A percentile compares a stretch with the other conserved stretches of the same genome.
Conservation (phyloP, 2,113 vertebrate species). For the Stictonetta naevosa region DNA sequence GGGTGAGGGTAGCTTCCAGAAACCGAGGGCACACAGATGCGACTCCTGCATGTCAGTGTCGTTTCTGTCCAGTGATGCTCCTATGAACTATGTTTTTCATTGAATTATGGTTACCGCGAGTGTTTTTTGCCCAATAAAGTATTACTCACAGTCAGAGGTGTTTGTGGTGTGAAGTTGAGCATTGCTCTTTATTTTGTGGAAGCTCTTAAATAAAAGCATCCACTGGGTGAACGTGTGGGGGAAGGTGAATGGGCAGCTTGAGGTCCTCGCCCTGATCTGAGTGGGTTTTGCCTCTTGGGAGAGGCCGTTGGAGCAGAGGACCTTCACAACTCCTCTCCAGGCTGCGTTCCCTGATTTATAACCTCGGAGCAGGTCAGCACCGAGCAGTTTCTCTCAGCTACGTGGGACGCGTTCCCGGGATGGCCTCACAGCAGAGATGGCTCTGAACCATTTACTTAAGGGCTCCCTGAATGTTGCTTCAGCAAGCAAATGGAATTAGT, state of each 20-base stretch:
- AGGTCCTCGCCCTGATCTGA: neutral
- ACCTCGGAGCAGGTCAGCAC: neutral
- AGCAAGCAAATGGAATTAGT: neutral
- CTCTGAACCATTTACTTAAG: neutral
- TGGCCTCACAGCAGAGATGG: neutral
- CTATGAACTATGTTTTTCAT: neutral
- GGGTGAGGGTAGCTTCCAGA: neutral
- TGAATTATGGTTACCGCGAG: neutral
- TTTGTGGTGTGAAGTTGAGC: neutral
- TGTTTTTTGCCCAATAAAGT: neutral
- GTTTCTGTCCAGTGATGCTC: neutral
- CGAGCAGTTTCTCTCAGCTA: neutral
- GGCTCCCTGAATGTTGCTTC: neutral
- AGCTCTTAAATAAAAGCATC: neutral
- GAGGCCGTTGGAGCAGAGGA: neutral
- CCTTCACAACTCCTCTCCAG: neutral
- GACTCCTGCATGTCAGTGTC: neutral
- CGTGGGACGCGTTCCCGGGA: neutral
- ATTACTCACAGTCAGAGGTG: neutral
- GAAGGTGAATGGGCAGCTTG: neutral
- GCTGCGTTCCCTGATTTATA: neutral
- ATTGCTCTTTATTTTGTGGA: neutral
- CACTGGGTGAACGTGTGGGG: rapidly evolving
- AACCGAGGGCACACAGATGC: neutral
- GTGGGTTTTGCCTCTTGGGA: neutral